Conservation (phyloP, 2,797 vertebrate species). For the Pipistrellus pygmaeus region DNA sequence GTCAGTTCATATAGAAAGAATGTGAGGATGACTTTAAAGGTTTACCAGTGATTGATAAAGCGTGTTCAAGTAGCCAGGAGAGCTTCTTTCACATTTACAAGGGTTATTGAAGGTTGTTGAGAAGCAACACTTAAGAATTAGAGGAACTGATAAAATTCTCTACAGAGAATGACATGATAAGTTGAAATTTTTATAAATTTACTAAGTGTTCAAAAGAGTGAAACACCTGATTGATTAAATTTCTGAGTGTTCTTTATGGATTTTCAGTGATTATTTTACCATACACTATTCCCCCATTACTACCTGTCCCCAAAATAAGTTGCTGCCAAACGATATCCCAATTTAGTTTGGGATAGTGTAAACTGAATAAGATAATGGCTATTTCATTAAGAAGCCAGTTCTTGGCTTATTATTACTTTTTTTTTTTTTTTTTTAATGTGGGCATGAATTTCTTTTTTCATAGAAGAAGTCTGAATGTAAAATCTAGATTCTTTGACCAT, state of each 20-base stretch:
- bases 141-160: constrained; percentile 45
- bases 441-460: constrained; percentile 33
- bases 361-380: constrained; percentile 44
- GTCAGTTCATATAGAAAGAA: constrained; percentile 16
- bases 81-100: constrained; percentile 30
- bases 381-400: constrained; percentile 58
- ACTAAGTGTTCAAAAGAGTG: constrained; percentile 14
- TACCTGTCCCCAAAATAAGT: constrained; percentile 31
- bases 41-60: constrained; percentile 38
- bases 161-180: constrained; percentile 39
- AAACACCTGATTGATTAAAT: constrained; percentile 55
- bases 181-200: constrained; percentile 61
- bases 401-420: constrained; percentile 32
- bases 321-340: neutral
- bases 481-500: constrained; percentile 60
- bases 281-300: neutral
- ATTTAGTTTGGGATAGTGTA: constrained; percentile 51
- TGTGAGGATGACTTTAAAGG: constrained; percentile 46
- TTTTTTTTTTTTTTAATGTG: neutral
- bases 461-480: constrained; percentile 59
- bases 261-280: constrained; percentile 64
- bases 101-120: constrained; percentile 23
- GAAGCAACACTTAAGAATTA: constrained; percentile 43
- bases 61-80: constrained; percentile 17
- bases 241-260: constrained; percentile 74